A percentile compares a stretch with the other conserved stretches of the same genome.
Conservation (phyloP, 1,140 invertebrate species). For the Nomia melanderi region DNA sequence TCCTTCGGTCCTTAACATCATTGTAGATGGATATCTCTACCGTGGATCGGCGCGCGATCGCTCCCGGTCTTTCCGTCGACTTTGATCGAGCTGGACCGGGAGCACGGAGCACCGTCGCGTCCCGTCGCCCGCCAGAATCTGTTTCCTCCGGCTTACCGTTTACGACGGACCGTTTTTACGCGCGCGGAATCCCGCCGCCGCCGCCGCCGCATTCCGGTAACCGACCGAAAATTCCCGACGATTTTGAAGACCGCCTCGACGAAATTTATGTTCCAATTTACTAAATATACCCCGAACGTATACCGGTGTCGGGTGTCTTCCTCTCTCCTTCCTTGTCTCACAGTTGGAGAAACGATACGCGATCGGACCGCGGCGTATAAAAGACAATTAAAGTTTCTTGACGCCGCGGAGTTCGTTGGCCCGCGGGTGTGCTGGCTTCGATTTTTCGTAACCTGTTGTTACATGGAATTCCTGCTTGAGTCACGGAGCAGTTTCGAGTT, state of each 20-base stretch:
- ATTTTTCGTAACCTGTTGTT: too few relatives aligned
- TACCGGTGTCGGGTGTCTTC: conserved; percentile 23
- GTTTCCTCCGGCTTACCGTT: conserved; percentile 5
- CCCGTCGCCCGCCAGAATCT: not conserved
- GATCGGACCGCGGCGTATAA: not conserved
- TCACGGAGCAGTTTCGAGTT: too few relatives aligned
- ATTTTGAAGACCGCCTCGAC: not conserved
- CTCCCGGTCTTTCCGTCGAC: conserved; percentile 70
- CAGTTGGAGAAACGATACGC: not conserved
- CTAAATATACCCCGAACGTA: conserved; percentile 22
- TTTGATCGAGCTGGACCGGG: conserved; percentile 73
- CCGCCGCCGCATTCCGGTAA: conserved; percentile 25
- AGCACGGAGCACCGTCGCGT: too few relatives aligned
- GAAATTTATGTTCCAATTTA: conserved; percentile 46
- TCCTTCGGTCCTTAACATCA: conserved; percentile 74
- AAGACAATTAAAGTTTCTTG: too few relatives aligned
- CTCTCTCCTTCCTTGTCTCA: not conserved
- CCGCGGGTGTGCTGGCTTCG: too few relatives aligned
- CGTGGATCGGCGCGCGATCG: conserved; percentile 71
- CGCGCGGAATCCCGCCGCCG: conserved; percentile 5
- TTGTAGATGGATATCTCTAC: conserved; percentile 78
- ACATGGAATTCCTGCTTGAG: too few relatives aligned
- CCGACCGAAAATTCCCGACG: conserved; percentile 11
- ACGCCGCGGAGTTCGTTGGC: too few relatives aligned
- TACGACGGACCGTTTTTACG: conserved; percentile 12